Base-by-base conservation (phyloP, 2,888 invertebrate species). In the Taenaris catops region DNA sequence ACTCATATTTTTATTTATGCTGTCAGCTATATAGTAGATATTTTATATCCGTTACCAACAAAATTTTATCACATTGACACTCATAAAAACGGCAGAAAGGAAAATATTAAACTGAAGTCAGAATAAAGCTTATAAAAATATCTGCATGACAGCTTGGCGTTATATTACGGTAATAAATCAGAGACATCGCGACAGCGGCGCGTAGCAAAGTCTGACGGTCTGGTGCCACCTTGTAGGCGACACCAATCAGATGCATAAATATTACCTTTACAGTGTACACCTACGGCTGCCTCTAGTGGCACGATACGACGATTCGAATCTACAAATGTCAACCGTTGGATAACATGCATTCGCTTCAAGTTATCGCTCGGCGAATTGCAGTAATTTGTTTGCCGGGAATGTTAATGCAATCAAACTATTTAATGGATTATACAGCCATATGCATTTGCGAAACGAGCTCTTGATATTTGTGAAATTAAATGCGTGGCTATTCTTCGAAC, bases 161-260 rank as follows among this genome's bases (percentile, higher is more conserved):
- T 80, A 81, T 83, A 86, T 83, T 83, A 73, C 70, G 51, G 72
- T 69, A 79, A 83, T 86, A 86, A 84, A 84, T 86, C 84, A 84
- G 70, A 62, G 51, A 51, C 45, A 41, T 56, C 39, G 70, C 61
- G 73, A 73, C 68, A 61, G 61, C 57, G 46, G 59, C 62, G 64
- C 58, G 66, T 58, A 46, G 38, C 46, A 55, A 52, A 46, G 45
- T 51, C 58, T 61, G 56, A 55, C 55, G 48, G 46, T 49, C 58
- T 62, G 57, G 59, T 64, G 57, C 57, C 57, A 62, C 60, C 62
- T 58, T 53, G 61, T 39, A 46, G 53, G 48, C 61, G 60, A 60
- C 62, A 57, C 61, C 58, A 60, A 60, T 60, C 63, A 58, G 61
- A 64, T 70, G 66, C 72, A 75, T 71, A 68, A 67, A 69, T 70